These are phyloP conservation scores for Athalia rosae DNA, from an alignment of 2,888 invertebrate species.

Conservation along the genomic window DNA sequence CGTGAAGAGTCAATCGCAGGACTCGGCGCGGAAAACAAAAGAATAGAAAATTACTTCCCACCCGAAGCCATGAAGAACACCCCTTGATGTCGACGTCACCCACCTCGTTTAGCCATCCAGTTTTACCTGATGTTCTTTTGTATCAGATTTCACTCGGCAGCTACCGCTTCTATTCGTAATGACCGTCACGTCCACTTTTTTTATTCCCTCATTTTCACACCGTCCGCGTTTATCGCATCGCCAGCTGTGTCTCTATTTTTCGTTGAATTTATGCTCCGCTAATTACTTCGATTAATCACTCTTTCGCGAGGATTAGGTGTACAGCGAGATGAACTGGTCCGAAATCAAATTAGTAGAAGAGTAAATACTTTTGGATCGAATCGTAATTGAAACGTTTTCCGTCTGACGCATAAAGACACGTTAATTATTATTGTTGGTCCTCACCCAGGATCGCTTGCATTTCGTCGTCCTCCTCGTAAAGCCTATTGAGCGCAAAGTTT, in stretches of 20 bases:
- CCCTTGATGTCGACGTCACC: constrained; percentile 12
- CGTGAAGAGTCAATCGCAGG: constrained; percentile 18
- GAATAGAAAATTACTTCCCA: constrained; percentile 37
- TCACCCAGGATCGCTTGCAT: too few species aligned
- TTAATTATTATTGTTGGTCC: background rate
- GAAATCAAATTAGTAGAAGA: background rate
- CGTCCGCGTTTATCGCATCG: background rate
- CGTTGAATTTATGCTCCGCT: too few species aligned
- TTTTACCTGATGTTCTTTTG: constrained; percentile 38
- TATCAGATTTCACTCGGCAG: constrained; percentile 38
- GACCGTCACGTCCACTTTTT: constrained; percentile 5
- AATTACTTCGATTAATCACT: too few species aligned
- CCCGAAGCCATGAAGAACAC: background rate
- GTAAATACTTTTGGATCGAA: background rate
- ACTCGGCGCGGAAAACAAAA: constrained; percentile 33
- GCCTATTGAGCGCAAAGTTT: too few species aligned
- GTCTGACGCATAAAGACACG: too few species aligned
- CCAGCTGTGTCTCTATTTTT: too few species aligned
- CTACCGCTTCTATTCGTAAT: constrained; percentile 4
- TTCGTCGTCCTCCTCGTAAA: too few species aligned
- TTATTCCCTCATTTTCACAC: background rate
- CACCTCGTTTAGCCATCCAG: constrained; percentile 26
- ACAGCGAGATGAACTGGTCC: background rate
- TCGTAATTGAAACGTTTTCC: background rate
- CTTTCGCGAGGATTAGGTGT: too few species aligned